Percentiles rank a stretch among this genome's conserved stretches.
Conservation (phyloP, 2,797 vertebrate genomes). For the Cynopterus sphinx region DNA sequence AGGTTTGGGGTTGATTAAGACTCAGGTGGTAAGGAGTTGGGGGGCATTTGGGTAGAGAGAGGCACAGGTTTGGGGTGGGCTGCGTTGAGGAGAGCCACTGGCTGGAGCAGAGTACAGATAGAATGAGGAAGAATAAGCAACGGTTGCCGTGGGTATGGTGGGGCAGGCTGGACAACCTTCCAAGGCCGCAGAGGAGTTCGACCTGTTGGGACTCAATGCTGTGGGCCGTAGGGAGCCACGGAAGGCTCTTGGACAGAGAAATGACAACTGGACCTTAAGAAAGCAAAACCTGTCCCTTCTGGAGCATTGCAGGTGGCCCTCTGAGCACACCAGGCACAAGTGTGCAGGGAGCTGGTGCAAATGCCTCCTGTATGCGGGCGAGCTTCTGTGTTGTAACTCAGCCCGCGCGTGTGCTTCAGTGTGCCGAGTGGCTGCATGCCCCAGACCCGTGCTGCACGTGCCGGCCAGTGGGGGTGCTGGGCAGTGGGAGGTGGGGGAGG, state of each 20-base stretch:
- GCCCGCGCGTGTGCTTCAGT: slow-evolving; percentile 66
- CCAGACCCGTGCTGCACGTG: slow-evolving; percentile 65
- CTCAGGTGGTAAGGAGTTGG: background rate
- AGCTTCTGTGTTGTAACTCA: slow-evolving; percentile 77
- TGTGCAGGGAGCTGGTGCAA: slow-evolving; percentile 77
- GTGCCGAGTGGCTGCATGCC: slow-evolving; percentile 53
- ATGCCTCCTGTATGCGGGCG: slow-evolving; percentile 59
- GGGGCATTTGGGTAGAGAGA: background rate
- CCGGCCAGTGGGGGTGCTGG: slow-evolving; percentile 49
- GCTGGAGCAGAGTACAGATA: background rate
- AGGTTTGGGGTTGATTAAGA: background rate
- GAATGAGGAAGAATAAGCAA: background rate
- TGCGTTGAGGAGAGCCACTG: background rate
- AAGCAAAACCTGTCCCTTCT: background rate
- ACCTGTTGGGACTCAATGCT: background rate
- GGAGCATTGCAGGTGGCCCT: slow-evolving; percentile 25
- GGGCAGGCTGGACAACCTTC: background rate
- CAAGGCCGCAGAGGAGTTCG: background rate
- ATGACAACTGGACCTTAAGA: background rate
- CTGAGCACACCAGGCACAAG: slow-evolving; percentile 35
- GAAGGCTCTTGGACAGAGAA: background rate
- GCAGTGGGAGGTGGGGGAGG: background rate
- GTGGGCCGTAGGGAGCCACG: background rate
- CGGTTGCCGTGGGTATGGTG: background rate
- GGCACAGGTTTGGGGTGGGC: background rate